Evolutionary conservation across 1,140 invertebrate genomes (phyloP).

Genomic region (Pissodes strobi): DNA sequence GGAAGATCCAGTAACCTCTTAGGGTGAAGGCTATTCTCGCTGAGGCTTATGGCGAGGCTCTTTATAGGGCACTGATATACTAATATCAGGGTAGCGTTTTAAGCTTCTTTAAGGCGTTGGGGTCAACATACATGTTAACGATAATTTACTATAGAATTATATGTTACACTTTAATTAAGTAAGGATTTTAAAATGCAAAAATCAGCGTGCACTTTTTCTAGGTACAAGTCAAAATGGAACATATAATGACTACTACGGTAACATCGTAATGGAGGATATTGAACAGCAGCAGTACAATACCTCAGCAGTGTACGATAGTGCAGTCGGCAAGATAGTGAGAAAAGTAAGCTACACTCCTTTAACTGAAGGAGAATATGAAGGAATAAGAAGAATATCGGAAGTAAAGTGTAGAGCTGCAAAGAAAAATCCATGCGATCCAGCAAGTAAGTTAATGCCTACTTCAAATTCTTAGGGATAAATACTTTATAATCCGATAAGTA

Average conservation of each 20-base stretch:
- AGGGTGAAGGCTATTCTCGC: too few species aligned
- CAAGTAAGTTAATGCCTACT: constrained; percentile 40
- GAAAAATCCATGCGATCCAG: constrained; percentile 51
- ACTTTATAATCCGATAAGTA: background rate
- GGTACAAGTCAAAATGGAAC: constrained; percentile 51
- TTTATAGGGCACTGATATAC: too few species aligned
- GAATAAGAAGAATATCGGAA: constrained; percentile 49
- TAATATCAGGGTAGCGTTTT: too few species aligned
- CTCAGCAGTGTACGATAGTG: constrained; percentile 47
- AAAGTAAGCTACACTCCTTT: constrained; percentile 47
- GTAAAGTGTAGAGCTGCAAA: constrained; percentile 52
- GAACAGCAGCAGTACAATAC: constrained; percentile 47
- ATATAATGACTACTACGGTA: constrained; percentile 51
- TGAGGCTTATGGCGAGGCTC: too few species aligned
- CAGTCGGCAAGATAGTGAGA: constrained; percentile 42
- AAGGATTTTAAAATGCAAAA: too few species aligned
- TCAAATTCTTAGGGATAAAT: background rate
- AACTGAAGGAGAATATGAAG: constrained; percentile 45
- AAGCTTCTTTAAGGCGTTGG: too few species aligned
- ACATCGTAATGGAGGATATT: constrained; percentile 47
- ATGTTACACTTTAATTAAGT: too few species aligned
- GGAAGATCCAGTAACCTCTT: too few species aligned
- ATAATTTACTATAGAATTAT: too few species aligned
- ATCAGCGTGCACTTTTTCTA: too few species aligned
- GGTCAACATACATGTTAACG: too few species aligned